Base-by-base conservation (phyloP, 2,797 vertebrate genomes). In the Peromyscus aztecus region DNA sequence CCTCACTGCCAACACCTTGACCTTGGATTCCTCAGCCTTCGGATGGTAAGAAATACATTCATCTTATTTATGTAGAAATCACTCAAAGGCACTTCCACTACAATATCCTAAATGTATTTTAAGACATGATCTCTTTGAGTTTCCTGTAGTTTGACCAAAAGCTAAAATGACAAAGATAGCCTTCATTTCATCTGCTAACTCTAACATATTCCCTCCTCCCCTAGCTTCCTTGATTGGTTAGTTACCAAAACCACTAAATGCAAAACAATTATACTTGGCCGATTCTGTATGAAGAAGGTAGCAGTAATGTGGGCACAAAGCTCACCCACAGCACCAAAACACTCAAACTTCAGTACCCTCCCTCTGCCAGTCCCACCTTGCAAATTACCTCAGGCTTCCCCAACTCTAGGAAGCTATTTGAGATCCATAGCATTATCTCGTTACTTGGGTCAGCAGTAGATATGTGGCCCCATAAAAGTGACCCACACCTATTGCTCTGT, bases 81-180 rank as follows among this genome's bases (percentile, higher is more conserved):
- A 90, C 2, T 65, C 52, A 59, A 89, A 78, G 52, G 21, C 14
- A 37, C 17, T 77, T 84, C 61, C 27, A 75, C 63, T 80, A 78
- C 4, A 85, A 13, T 37, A 57, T n/a, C 6, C 13, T 46, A 65
- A 93, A 85, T 73, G 46, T 31, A 85, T 61, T 89, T 63, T 73
- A 27, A 81, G 5, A 63, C n/a, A 4, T 11, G 6, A 43, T 92
- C 37, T 73, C n/a, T 63, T 43, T 71, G 52, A 89, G 34, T 77
- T 63, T 81, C 31, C 10, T 82, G 89, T 86, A 61, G 87, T 96
- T 80, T 91, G 37, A 24, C 75, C 49, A 86, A 93, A 31, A 91
- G 12, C 2, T 63, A 91, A 94, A 89, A 67, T 67, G 46, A 31
- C 23, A 46, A 31, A 61, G 11, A 91, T 46, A 31, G 6, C 31